Base-by-base conservation (phyloP, 92 coral and sea anemone species). In the Umimayanthus kanabou region DNA sequence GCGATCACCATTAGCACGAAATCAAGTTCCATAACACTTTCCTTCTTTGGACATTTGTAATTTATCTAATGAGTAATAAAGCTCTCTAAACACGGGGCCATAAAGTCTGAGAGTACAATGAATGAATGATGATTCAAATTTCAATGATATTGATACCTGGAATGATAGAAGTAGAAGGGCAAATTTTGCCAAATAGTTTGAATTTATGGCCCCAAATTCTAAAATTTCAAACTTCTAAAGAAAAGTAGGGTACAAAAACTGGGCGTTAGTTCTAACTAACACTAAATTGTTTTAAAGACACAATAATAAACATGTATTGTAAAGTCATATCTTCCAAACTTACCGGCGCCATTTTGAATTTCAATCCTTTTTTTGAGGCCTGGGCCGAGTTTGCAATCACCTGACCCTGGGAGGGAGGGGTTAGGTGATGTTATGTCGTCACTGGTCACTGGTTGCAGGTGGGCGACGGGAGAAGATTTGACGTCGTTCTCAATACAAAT, bases 341-440 rank as follows among this genome's bases (percentile, higher is more conserved):
- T 45, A 82, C 86, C 86, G 86, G 86, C 86, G 86, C 86, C 86
- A 82, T 82, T 69, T 81, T 81, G 85, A 33, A 81, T 37, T 64
- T 23, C 76, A 5, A 15, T 28, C 8, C 23, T 18, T 18, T 5
- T 4, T 3, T 28, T 20, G 18, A 57, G 55, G 87, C 87, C 87
- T 83, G 87, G 87, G 66, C 9, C 78, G 84, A 80, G 50, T 80
- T 43, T n/a, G 43, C 42, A 0, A 33, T 29, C 64, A 45, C 64
- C 43, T 83, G 20, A 69, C 78, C 87, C 25, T 77, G 61, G 78
- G 28, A 55, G 78, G 78, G 77, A 25, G 77, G 61, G 87, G 84
- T 80, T 65, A 71, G 61, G 64, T 18, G 69, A 83, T 70, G 74
- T 81, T 81, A 70, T 69, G 78, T 83, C 87, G 67, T 83, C 87